These are phyloP conservation scores for Crepidodera aurea DNA, from an alignment of 2,888 invertebrate species.

Conservation along the genomic window DNA sequence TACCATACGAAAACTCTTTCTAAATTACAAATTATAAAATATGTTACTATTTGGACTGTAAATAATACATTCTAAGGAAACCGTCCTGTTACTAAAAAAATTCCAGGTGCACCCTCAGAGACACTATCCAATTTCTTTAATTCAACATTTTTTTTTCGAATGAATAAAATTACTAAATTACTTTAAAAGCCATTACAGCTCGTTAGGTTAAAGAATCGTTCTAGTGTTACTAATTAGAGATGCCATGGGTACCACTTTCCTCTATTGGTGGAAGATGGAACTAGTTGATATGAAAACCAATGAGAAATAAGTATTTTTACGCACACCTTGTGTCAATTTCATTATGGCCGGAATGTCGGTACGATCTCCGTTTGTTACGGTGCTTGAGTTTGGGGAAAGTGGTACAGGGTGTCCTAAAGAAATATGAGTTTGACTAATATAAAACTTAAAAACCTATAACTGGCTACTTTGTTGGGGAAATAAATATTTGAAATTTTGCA, in stretches of 20 bases:
- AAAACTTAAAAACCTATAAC: too few species aligned
- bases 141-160: constrained; percentile 2
- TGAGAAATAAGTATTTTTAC: background rate
- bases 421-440: too few species aligned
- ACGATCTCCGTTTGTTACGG: constrained; percentile 8
- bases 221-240: constrained; percentile 27
- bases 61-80: too few species aligned
- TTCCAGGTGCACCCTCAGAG: constrained; percentile 3
- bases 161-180: constrained; percentile 5
- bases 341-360: constrained; percentile 13
- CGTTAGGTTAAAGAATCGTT: constrained; percentile 7
- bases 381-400: background rate
- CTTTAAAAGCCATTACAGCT: constrained; percentile 12
- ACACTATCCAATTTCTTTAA: background rate
- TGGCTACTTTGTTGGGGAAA: too few species aligned
- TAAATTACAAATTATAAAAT: too few species aligned
- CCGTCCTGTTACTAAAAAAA: background rate
- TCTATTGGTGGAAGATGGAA: constrained; percentile 18
- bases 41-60: too few species aligned
- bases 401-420: too few species aligned
- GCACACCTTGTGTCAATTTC: constrained; percentile 21
- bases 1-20: too few species aligned
- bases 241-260: constrained; percentile 1
- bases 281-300: constrained; percentile 5
- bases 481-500: too few species aligned